Evolutionary conservation across 2,888 invertebrate genomes (phyloP), one percentile per base, ranked within the genome.

Genomic region (Microplitis manilae): DNA sequence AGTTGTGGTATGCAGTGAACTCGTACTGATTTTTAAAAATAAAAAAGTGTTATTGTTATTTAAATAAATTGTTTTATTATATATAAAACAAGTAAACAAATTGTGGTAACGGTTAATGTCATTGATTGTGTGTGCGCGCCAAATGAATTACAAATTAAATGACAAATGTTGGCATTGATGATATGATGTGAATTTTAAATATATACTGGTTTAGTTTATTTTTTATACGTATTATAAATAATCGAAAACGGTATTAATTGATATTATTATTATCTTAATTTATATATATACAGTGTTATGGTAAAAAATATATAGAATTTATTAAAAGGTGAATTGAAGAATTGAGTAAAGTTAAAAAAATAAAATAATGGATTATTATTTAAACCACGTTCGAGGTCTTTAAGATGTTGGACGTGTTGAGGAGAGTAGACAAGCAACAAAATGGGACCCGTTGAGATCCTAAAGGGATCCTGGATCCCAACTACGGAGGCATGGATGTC

Each of bases 401-500:
- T 67, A 71, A 59, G 74, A 77, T 75, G 77, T 77, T 74, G 71
- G 40, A 74, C 67, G 69, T 40, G 70, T 59, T 40, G n/a, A 71
- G 17, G 15, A 65, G 74, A 39, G 61, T 67, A 71, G 71, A 73
- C 30, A 75, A 75, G 41, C 69, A 59, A 84, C 85, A 86, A 88
- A 85, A 88, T 88, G 88, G 87, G 87, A 86, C 86, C 85, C 85
- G 85, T 81, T 88, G 86, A 88, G 85, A 85, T 85, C 86, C 86
- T 84, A 84, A 85, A 85, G 84, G 83, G 79, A 81, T 85, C 85
- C 84, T 84, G 85, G 86, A 81, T 84, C 83, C 85, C 86, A 86
- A 84, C 83, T 81, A 81, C 83, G 83, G 85, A 86, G 88, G 87
- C 85, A 90, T 90, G 90, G 90, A 90, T 84, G 90, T 88, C 86